Evolutionary conservation across 2,888 invertebrate species (phyloP), one percentile per base, ranked within the genome.

Genomic region (Morinoia aosen): DNA sequence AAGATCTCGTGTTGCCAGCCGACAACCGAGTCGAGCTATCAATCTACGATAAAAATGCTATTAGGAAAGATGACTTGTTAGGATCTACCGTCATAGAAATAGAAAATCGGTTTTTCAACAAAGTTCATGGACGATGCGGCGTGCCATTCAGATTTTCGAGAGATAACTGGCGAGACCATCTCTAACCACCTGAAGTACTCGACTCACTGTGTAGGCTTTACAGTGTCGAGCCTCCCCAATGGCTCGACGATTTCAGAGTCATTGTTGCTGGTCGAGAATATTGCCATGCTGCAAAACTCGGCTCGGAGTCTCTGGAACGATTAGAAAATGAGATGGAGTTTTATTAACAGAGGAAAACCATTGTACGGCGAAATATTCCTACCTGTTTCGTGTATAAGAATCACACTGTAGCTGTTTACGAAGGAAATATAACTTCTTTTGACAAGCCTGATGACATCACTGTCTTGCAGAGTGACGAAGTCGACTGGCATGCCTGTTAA

Each of bases 61-160:
- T 95, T 33, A 25, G 95, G n/a, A 95, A 95, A 61, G 95, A 95
- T n/a, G 64, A 95, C n/a, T 64, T 95, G n/a, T 58, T 95, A 14
- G 95, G 95, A 11, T 64, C 61, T n/a, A 95, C 95, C 0, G 48
- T 64, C 40, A 95, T 95, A 39, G 64, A 95, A 25, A 19, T 64
- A n/a, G 95, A 95, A 39, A 40, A 95, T 3, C 19, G 95, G n/a
- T 95, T 40, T 33, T 95, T n/a, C 64, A 95, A 64, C 95, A 64
- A 10, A 95, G 58, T 61, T 95, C 58, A 64, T n/a, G 64, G 61
- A 5, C 58, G 95, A 61, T 95, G 95, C n/a, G 95, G 95, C 1
- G 61, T 95, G 40, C 95, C 95, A 8, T 64, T 61, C 40, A 64
- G 58, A 33, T 95, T n/a, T 61, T 61, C 58, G 40, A 58, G 58